Base-by-base conservation (phyloP, 2,888 invertebrate genomes). In the Meteorus colon region DNA sequence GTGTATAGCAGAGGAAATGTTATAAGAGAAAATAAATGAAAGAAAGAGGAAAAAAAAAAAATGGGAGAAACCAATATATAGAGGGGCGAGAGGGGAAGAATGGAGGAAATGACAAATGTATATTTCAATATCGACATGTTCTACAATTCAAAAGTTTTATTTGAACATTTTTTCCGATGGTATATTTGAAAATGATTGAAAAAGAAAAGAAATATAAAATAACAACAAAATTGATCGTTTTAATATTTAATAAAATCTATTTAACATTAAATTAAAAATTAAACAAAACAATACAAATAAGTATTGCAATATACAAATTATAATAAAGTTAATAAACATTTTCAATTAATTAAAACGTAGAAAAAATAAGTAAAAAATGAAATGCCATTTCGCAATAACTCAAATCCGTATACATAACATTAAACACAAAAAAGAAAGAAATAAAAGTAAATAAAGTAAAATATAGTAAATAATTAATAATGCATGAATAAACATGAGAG, bases 11-110 rank as follows among this genome's bases (percentile, higher is more conserved):
- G 65, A n/a, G 63, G 70, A 70, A 45, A 65, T 65, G 65, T 65
- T 63, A 51, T 24, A 27, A 29, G 45, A 80, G 78, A 78, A 78
- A 77, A 76, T 76, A 73, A 55, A 55, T n/a, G 16, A n/a, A 48
- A 5, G 16, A 45, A 45, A 14, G n/a, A 55, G 5, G 19, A 55
- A 19, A 19, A 55, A 19, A 19, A 55, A 55, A 55, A 55, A 19
- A 2, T 41, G 41, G 12, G 41, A 41, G 55, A 55, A 55, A 55
- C 19, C 19, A 55, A 55, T 55, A 55, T 19, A 24, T 3, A 19
- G 2, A 24, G n/a, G 75, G 65, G 79, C 77, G 78, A 79, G 78
- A 79, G 79, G 79, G 78, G 79, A 79, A 75, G 73, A 74, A 73
- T 72, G 68, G 14, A 12, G 27, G 24, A 71, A 45, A 62, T 60